Evolutionary conservation across 2,113 vertebrate genomes (phyloP).

Genomic region (Arizona elegans): DNA sequence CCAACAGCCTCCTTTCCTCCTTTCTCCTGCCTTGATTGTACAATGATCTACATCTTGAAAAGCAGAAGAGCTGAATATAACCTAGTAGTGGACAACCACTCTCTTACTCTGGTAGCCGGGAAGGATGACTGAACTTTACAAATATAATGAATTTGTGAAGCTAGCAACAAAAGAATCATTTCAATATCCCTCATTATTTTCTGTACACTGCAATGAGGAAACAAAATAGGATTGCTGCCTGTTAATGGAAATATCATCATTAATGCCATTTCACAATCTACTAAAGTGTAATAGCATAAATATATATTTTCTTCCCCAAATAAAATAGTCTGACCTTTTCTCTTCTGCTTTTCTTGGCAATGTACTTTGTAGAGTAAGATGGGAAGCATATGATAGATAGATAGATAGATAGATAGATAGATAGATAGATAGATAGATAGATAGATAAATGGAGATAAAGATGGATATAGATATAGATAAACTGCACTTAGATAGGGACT

Average conservation of each 20-base stretch:
- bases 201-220: neutral
- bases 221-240: neutral
- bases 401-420: no score
- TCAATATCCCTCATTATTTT: neutral
- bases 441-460: no score
- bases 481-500: neutral
- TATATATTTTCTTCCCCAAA: neutral
- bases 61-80: neutral
- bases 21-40: neutral
- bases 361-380: neutral
- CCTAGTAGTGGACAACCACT: neutral
- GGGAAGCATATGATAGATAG: no score
- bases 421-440: no score
- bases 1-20: neutral
- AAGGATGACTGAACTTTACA: neutral
- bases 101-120: neutral
- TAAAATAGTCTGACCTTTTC: neutral
- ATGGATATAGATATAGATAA: neutral
- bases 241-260: neutral
- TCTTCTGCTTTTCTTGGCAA: neutral
- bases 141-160: neutral
- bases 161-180: neutral
- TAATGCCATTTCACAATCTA: neutral
- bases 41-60: neutral
- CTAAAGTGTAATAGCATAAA: neutral